Evolutionary conservation across 2,888 invertebrate species (phyloP), one percentile per base, ranked within the genome.

Genomic region (Archips xylosteana): DNA sequence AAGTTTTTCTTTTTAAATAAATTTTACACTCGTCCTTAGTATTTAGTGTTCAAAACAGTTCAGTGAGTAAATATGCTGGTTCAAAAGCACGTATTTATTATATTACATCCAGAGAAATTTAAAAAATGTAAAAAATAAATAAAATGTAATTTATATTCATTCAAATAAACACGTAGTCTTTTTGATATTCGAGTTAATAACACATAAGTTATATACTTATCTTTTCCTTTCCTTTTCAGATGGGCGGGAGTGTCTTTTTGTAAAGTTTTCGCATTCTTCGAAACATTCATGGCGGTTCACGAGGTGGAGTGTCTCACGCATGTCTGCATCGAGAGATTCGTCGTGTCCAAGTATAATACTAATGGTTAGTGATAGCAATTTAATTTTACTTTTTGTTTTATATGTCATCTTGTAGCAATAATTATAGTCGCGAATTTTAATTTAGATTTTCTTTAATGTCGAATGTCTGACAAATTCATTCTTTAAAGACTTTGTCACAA

Each of bases 241-340:
- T 39, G 61, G 61, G 39, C 13, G 36, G 60, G 23, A 39, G 42
- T 45, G 42, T 6, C 42, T 2, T 4, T 54, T 15, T 72, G 68
- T 23, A 45, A 62, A n/a, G 36, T 72, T 23, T 72, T 57, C 51
- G 88, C 81, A 36, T 94, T 94, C 77, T 79, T 92, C 76, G 92
- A 94, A 74, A 93, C 93, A 70, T 90, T 95, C 80, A 79, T 95
- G 76, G 89, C 91, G 57, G 88, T 92, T 10, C 89, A 91, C 74
- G 95, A 95, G 85, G 87, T 94, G 61, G 91, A 92, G 80, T 87
- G 89, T 73, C 81, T 95, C 23, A 90, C 94, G 1, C 88, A 94
- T 71, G 83, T 95, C 45, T 92, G 94, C 76, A 88, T 95, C 65
- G 95, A 95, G 80, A 87, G 95, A 83, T 94, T 92, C 78, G 88